Conservation (phyloP, 2,113 vertebrate genomes). For the Arenaria interpres region DNA sequence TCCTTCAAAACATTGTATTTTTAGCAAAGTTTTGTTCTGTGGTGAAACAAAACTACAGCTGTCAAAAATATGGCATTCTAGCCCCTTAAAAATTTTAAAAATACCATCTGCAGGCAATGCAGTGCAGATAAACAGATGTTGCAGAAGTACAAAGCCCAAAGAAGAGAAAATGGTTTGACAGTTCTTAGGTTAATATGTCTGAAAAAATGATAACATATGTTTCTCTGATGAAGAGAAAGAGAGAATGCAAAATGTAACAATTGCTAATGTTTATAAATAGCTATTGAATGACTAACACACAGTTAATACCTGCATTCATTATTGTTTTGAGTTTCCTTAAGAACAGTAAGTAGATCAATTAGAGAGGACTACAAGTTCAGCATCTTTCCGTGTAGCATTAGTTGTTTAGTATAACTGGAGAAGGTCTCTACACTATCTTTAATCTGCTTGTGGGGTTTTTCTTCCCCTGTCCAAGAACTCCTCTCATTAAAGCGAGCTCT, state of each 20-base stretch:
- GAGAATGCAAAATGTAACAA: constrained; percentile 44
- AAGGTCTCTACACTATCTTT: constrained; percentile 88
- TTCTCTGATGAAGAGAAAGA: constrained; percentile 51
- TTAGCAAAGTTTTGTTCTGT: constrained; percentile 57
- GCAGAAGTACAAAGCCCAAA: constrained; percentile 55
- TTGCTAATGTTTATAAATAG: constrained; percentile 86
- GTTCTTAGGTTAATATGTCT: constrained; percentile 62
- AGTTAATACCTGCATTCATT: constrained; percentile 91
- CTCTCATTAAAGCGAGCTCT: constrained; percentile 90
- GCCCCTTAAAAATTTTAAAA: constrained; percentile 53
- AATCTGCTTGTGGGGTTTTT: constrained; percentile 82
- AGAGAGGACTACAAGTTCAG: constrained; percentile 95
- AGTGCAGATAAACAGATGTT: constrained; percentile 70
- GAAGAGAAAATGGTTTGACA: constrained; percentile 65
- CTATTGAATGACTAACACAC: constrained; percentile 85
- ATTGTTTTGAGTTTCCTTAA: constrained; percentile 79
- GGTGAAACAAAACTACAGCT: constrained; percentile 63
- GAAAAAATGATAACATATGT: constrained; percentile 68
- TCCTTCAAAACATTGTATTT: constrained; percentile 39
- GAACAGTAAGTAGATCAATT: constrained; percentile 95
- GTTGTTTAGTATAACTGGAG: constrained; percentile 86
- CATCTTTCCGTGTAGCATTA: constrained; percentile 92
- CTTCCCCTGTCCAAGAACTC: constrained; percentile 71
- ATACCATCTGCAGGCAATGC: constrained; percentile 69
- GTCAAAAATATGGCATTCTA: constrained; percentile 70